Conservation (phyloP, 2,113 vertebrate species). For the Anolis sagrei region DNA sequence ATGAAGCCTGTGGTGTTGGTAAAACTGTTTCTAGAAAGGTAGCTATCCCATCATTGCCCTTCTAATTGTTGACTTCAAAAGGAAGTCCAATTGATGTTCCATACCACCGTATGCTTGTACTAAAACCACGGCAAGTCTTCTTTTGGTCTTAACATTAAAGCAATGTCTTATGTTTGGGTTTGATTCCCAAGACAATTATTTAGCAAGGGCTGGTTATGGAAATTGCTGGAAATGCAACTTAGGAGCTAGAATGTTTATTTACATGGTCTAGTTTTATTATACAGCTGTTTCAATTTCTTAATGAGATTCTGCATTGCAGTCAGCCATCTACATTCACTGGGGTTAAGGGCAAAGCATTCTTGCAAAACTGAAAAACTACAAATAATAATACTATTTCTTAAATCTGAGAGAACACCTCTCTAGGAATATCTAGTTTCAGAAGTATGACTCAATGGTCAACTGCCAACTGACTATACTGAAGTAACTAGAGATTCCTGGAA, state of each 20-base stretch:
- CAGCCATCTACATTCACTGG: too few species aligned
- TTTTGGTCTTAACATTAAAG: neutral
- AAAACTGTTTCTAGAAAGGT: neutral
- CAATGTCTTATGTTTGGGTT: neutral
- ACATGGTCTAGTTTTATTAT: neutral
- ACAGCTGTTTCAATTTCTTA: neutral
- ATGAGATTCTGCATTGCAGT: neutral
- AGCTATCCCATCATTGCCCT: neutral
- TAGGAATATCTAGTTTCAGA: too few species aligned
- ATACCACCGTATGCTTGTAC: neutral
- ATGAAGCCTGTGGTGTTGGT: neutral
- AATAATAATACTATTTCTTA: too few species aligned
- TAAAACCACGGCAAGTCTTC: too few species aligned
- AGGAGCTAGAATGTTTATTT: neutral
- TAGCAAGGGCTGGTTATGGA: neutral
- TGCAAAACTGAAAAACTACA: too few species aligned
- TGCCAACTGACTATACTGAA: too few species aligned
- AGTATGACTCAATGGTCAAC: too few species aligned
- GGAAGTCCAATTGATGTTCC: too few species aligned
- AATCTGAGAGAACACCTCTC: too few species aligned
- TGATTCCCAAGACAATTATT: neutral
- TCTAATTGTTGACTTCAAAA: neutral
- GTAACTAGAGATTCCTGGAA: too few species aligned
- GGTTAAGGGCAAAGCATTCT: too few species aligned
- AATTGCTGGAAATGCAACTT: neutral